A percentile compares a stretch with the other conserved stretches of the same genome.
Conservation (phyloP, 2,113 vertebrate genomes). For the Protobothrops mucrosquamatus region DNA sequence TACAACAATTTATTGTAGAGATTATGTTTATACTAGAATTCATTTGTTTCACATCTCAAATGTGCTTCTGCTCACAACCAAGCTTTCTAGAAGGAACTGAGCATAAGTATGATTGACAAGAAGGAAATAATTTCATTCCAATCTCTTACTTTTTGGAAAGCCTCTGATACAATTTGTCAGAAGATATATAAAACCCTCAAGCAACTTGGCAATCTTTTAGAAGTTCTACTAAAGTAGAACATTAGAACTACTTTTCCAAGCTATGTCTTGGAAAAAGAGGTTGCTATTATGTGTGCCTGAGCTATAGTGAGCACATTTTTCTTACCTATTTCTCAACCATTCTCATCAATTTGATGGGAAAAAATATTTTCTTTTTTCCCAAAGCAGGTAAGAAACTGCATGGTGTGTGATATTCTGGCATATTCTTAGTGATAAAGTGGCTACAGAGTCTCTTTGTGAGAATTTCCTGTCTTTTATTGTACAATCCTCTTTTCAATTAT, state of each 20-base stretch:
- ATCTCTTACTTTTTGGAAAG: background rate
- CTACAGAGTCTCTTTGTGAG: background rate
- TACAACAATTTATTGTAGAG: background rate
- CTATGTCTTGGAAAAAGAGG: background rate
- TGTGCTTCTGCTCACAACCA: background rate
- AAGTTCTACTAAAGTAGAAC: background rate
- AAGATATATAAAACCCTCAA: background rate
- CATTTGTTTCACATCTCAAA: background rate
- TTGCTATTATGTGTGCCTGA: background rate
- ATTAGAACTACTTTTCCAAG: background rate
- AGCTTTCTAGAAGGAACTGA: background rate
- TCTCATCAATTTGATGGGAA: background rate
- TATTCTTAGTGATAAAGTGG: background rate
- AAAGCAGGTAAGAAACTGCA: background rate
- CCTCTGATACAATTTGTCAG: background rate
- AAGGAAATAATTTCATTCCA: background rate
- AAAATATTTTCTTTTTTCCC: background rate
- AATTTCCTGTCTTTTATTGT: background rate
- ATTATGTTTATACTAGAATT: background rate
- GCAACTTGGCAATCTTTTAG: background rate
- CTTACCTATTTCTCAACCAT: background rate
- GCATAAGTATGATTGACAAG: background rate
- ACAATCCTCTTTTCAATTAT: background rate
- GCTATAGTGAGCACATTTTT: background rate
- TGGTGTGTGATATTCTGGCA: background rate